A percentile compares a stretch with the other conserved stretches of the same genome.
Evolutionary conservation across 2,797 vertebrate genomes (phyloP).

Genomic region (Varecia variegata): DNA sequence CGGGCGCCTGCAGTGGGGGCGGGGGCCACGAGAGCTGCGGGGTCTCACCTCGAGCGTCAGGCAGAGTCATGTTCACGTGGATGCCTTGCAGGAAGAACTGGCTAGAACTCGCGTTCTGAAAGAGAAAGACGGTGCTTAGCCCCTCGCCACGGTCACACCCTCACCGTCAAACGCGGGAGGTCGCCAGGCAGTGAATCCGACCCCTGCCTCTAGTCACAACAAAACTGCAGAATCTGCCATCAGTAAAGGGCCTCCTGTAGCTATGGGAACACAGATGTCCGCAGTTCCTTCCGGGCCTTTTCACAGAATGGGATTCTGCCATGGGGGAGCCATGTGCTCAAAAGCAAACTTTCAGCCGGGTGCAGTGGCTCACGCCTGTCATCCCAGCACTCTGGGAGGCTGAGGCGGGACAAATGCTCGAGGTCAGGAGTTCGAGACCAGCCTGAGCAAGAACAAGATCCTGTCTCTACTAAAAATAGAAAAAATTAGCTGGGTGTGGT

Average conservation of each 20-base stretch:
- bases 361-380: no score
- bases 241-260: not conserved
- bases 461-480: no score
- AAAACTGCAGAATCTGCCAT: rapidly evolving
- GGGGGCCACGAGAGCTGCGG: rapidly evolving
- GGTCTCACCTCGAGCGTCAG: constrained; percentile 83
- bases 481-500: no score
- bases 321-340: not conserved
- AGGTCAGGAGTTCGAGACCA: no score
- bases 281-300: not conserved
- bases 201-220: not conserved
- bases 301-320: not conserved
- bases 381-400: no score
- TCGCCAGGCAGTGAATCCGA: rapidly evolving
- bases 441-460: no score
- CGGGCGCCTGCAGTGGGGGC: rapidly evolving
- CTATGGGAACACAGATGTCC: not conserved
- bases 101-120: constrained; percentile 81
- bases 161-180: not conserved
- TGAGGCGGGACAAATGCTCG: no score
- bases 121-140: not conserved
- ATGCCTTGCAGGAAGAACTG: constrained; percentile 83
- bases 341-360: not conserved
- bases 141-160: not conserved
- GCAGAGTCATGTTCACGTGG: constrained; percentile 71